phyloP scores from a whole-genome alignment of 2,113 vertebrate genomes.

The Notothenia coriiceps region DNA sequence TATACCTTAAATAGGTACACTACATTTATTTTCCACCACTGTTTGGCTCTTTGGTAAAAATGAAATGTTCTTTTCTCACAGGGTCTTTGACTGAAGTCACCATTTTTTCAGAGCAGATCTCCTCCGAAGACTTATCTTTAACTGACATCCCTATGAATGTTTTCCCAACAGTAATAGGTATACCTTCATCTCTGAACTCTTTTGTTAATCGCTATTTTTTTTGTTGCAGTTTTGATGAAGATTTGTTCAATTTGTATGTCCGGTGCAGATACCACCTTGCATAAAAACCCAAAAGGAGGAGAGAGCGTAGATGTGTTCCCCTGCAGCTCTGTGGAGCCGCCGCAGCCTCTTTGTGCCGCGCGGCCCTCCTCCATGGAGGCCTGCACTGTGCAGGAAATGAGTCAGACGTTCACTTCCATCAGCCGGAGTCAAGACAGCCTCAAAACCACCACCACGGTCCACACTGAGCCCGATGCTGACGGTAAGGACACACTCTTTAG shows the following conservation, averaged over 20 bases:
- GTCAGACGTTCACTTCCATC: constrained; percentile 35
- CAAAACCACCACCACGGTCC: constrained; percentile 40
- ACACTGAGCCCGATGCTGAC: constrained; percentile 52
- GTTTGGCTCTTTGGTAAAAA: neutral
- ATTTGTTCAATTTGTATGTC: neutral
- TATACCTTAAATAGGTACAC: no score
- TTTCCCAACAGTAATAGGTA: constrained; percentile 25
- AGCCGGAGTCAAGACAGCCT: constrained; percentile 51
- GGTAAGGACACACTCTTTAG: constrained; percentile 65
- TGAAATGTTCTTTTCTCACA: constrained; percentile 2
- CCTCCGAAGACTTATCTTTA: constrained; percentile 39
- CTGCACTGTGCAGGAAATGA: constrained; percentile 30
- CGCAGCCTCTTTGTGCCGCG: constrained; percentile 6
- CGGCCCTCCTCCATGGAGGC: constrained; percentile 8
- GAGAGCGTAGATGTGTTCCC: neutral
- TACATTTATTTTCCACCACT: no score
- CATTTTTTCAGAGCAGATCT: constrained; percentile 33
- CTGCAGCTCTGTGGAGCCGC: constrained; percentile 41
- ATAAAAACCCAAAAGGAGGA: neutral
- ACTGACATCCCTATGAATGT: constrained; percentile 34
- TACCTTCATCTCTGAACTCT: neutral
- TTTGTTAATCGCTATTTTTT: neutral
- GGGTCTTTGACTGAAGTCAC: constrained; percentile 33
- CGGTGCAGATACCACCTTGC: neutral
- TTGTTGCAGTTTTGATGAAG: neutral